phyloP scores from a whole-genome alignment of 2,113 vertebrate species.

The Reinhardtius hippoglossoides region DNA sequence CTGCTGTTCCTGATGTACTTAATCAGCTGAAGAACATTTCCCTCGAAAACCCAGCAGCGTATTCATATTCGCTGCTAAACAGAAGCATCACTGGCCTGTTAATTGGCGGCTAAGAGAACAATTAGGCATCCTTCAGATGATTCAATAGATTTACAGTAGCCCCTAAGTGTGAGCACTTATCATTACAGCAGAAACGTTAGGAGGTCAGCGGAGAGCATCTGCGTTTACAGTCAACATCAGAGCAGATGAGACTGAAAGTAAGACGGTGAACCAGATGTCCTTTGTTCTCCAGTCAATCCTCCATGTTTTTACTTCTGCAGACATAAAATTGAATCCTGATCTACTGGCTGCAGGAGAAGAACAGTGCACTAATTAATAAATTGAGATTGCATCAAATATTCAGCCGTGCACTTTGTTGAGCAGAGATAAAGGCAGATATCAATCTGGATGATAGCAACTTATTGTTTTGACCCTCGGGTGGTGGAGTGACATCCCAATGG shows the following conservation, averaged over 20 bases:
- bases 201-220: conserved; percentile 46
- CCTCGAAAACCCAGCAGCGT: conserved; percentile 15
- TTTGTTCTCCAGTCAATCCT: conserved; percentile 44
- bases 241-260: conserved; percentile 30
- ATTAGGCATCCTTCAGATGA: conserved; percentile 46
- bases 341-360: conserved; percentile 47
- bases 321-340: conserved; percentile 52
- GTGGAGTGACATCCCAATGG: conserved; percentile 76
- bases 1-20: not conserved
- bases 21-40: conserved; percentile 31
- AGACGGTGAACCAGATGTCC: conserved; percentile 49
- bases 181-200: conserved; percentile 54
- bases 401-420: conserved; percentile 51
- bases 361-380: conserved; percentile 63
- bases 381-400: conserved; percentile 29
- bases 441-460: conserved; percentile 64
- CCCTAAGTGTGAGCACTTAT: conserved; percentile 58
- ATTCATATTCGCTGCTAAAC: conserved; percentile 16
- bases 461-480: conserved; percentile 64
- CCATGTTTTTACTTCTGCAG: conserved; percentile 24
- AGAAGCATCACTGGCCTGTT: conserved; percentile 22
- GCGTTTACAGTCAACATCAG: conserved; percentile 41
- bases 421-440: conserved; percentile 75
- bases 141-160: conserved; percentile 54
- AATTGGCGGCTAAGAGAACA: conserved; percentile 40